Evolutionary conservation across 2,113 vertebrate genomes (phyloP), one percentile per base, ranked within the genome.

Genomic region (Rafetus swinhoei): DNA sequence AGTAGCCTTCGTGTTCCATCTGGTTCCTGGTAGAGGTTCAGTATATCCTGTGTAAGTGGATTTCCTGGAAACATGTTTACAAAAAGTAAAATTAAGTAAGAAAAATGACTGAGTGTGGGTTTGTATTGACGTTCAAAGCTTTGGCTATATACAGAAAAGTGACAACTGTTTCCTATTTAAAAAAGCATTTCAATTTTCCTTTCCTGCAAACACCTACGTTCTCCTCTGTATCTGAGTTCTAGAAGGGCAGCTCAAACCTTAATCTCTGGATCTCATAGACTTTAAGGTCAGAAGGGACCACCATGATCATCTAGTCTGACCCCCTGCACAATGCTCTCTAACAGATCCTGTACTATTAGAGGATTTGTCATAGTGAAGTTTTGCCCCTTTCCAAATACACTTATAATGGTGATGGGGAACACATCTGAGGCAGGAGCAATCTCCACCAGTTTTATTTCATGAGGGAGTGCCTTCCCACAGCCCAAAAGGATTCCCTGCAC

Each of bases 31-130:
- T 99, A 99, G 96, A 99, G 99, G 98, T 98, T 99, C 98, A 99
- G 97, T 98, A 99, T 99, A 97, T 99, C 99, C 98, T 99, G 99
- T 98, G 99, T 99, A 98, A 99, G 99, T 97, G 99, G 99, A 98
- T 99, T 99, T 99, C 99, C 99, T 99, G 97, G 55, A 97, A 96
- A 96, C 81, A 85, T 91, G 96, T 97, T 96, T 81, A 84, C 85
- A 97, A 88, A 81, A 84, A 65, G 65, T 87, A 91, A 94, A 93
- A 88, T 80, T 35, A 94, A 1, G 92, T 8, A 24, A 92, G 92
- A 81, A 62, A 15, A 56, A 80, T 3, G 13, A 65, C 4, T 54
- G 55, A 15, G 59, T 62, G 52, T 39, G 79, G 89, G 59, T 2
- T 2, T 9, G 56, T 27, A 79, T 88, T 25, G 10, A 62, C 7